Evolutionary conservation across 2,797 vertebrate species (phyloP), one percentile per base, ranked within the genome.

Genomic region (Chelmon rostratus): DNA sequence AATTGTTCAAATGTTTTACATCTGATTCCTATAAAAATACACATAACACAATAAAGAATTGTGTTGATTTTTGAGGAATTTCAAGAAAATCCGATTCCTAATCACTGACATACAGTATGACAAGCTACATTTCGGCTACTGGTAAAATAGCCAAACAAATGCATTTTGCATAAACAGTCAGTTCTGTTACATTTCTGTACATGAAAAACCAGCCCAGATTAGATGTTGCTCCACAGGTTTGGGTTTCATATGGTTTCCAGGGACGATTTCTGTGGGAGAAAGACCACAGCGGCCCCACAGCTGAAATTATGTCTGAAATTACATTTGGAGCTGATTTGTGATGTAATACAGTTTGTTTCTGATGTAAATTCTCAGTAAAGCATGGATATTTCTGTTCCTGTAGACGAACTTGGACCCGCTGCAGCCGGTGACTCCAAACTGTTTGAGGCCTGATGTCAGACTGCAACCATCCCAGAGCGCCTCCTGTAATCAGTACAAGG

Each of bases 401-500:
- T 12, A 95, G 95, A 28, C 5, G 0, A 37, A 73, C 57, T 0
- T 64, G 47, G 87, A 87, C 2, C 84, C 90, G 0, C 37, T 95
- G 31, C 82, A 79, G 0, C 74, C 79, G 0, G 85, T 90, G 13
- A 42, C 8, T 0, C 1, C 82, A 0, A 4, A 31, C 28, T 31
- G 28, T 31, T 31, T 31, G 28, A 31, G 96, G 74, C 86, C 94
- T 28, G 98, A 99, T 65, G 88, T 92, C 70, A 95, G 98, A 67
- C 52, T 98, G 52, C 76, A 94, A 46, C 42, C 86, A 0, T 84
- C 85, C 23, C 78, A 89, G 21, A 95, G 93, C 77, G 95, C 96
- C 5, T 94, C 86, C 0, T 99, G 98, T 91, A 92, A 93, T 9
- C 93, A 96, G 72, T 97, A 97, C 77, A 76, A 96, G 79, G 72